Evolutionary conservation across 2,113 vertebrate species (phyloP), one percentile per base, ranked within the genome.

Genomic region (Chionodraco myersi): DNA sequence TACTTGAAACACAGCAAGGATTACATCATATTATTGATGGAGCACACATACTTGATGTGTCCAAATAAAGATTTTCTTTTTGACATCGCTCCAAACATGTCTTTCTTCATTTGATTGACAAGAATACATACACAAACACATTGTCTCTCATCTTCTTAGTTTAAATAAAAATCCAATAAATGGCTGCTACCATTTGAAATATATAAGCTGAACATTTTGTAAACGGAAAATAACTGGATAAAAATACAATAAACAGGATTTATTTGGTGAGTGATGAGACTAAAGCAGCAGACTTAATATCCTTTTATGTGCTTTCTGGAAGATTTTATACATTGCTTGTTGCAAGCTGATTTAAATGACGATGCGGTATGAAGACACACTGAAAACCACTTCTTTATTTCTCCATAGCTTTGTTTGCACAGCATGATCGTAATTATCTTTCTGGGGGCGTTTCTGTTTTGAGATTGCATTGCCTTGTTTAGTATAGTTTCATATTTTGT

Each of bases 1-100:
- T 9, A 66, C 65, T 86, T 85, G 71, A 89, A 82, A 85, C 80
- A 77, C 84, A 66, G 51, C 16, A 4, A 57, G 75, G 80, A 85
- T 88, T 81, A 77, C 83, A 86, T 86, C 62, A 77, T 76, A 80
- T 78, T 77, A 83, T 66, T 88, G 82, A 88, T 90, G 62, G 72
- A 79, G 77, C 72, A 76, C 36, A 23, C 70, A 77, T 41, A 74
- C 77, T 77, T 82, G 74, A 89, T 76, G 71, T 74, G 41, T 75
- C 60, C 72, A 72, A 70, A 52, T 63, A 16, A 26, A 82, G 80
- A 85, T 91, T 83, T 72, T 51, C 57, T 85, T 72, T 84, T 80
- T 91, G 70, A 85, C 89, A 75, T 72, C 30, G 44, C 41, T 80
- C 57, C 86, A 82, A 86, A 79, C 60, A 68, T 80, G 67, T 21